Evolutionary conservation across 2,113 vertebrate genomes (phyloP).

Genomic region (Melanocharis versteri): DNA sequence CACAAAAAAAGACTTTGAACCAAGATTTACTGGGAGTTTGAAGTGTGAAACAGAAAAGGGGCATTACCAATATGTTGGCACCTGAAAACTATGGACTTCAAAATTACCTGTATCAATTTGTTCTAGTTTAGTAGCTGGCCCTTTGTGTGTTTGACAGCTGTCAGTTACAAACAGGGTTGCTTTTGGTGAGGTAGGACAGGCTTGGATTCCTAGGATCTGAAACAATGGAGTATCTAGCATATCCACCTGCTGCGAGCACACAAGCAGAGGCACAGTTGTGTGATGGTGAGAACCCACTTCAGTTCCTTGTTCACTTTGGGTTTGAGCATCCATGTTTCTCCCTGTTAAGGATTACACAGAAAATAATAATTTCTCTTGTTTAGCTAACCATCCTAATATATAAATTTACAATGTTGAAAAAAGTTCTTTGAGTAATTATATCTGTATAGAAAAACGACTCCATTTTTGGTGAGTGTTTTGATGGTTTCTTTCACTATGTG

Average conservation of each 20-base stretch:
- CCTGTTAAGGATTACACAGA: background rate
- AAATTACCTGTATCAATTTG: background rate
- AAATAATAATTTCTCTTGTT: background rate
- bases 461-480: background rate
- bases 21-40: background rate
- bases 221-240: background rate
- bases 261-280: background rate
- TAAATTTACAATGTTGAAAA: background rate
- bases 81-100: background rate
- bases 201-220: background rate
- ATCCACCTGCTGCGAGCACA: background rate
- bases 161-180: background rate
- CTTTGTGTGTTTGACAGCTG: background rate
- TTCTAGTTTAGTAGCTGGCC: background rate
- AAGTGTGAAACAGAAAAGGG: background rate
- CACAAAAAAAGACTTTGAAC: background rate
- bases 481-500: background rate
- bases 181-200: background rate
- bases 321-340: slow-evolving; percentile 1
- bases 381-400: background rate
- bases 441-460: background rate
- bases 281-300: background rate
- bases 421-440: background rate
- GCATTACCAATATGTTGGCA: background rate
- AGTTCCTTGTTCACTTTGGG: background rate